Percentiles rank a stretch among this genome's conserved stretches.
These are phyloP conservation scores for Cryptus armator DNA, from an alignment of 2,888 invertebrate genomes.

Conservation along the genomic window DNA sequence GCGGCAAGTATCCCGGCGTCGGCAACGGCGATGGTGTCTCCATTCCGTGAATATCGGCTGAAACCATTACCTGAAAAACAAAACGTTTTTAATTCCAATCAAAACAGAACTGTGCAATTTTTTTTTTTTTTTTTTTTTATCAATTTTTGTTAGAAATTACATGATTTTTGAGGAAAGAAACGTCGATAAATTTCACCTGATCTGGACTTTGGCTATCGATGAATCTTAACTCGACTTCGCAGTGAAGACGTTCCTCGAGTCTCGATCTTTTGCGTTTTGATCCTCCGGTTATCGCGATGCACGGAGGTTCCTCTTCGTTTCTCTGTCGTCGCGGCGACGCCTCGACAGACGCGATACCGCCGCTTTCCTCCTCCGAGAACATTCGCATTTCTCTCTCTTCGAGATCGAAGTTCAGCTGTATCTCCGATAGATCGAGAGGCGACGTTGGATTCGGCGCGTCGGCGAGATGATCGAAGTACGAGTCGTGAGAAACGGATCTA, in stretches of 20 bases:
- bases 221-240: slow-evolving; percentile 89
- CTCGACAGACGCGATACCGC: slow-evolving; percentile 86
- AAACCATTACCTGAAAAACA: slow-evolving; percentile 83
- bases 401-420: slow-evolving; percentile 93
- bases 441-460: slow-evolving; percentile 86
- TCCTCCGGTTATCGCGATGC: slow-evolving; percentile 79
- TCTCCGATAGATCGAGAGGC: slow-evolving; percentile 91
- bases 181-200: slow-evolving; percentile 82
- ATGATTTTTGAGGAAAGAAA: not conserved
- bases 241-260: slow-evolving; percentile 91
- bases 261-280: slow-evolving; percentile 88
- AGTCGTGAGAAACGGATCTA: slow-evolving; percentile 95
- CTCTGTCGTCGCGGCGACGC: slow-evolving; percentile 82
- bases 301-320: slow-evolving; percentile 85
- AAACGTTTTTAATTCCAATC: slow-evolving; percentile 13
- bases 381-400: slow-evolving; percentile 95
- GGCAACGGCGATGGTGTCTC: slow-evolving; percentile 83
- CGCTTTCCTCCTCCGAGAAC: slow-evolving; percentile 94
- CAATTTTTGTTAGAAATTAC: too few relatives aligned
- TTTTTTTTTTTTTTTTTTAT: not conserved
- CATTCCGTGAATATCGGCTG: slow-evolving; percentile 84
- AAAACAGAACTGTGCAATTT: not conserved
- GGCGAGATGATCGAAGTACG: slow-evolving; percentile 94
- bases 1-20: slow-evolving; percentile 83
- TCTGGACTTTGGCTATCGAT: slow-evolving; percentile 93